Conservation (phyloP, 1,140 invertebrate genomes). For the Caligus rogercresseyi region DNA sequence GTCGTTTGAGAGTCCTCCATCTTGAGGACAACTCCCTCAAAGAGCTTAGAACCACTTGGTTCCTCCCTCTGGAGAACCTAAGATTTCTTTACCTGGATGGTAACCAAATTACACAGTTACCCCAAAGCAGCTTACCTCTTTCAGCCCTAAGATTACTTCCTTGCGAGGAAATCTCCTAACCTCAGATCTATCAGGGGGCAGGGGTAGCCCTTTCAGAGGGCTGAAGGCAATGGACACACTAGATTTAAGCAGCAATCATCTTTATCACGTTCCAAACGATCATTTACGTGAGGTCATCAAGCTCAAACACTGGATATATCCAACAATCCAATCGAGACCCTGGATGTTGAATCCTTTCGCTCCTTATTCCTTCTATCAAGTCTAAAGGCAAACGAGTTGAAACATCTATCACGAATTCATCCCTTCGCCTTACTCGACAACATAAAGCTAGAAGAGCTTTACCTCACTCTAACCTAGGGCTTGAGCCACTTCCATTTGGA, state of each 20-base stretch:
- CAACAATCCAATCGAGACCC: not conserved
- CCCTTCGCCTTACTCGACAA: constrained; percentile 8
- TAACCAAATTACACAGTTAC: constrained; percentile 1
- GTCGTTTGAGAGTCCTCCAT: not conserved
- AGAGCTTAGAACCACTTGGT: not conserved
- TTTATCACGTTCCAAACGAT: not conserved
- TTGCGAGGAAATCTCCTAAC: not conserved
- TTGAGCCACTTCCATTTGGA: not conserved
- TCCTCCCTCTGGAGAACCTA: constrained; percentile 1
- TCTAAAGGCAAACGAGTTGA: constrained; percentile 4
- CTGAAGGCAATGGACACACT: constrained; percentile 2
- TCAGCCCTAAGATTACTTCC: constrained; percentile 4
- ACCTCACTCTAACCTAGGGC: not conserved
- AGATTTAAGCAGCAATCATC: not conserved
- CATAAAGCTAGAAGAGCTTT: constrained; percentile 4
- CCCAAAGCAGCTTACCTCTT: not conserved
- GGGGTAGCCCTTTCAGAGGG: not conserved
- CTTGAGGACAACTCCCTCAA: constrained; percentile 3
- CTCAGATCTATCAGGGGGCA: not conserved
- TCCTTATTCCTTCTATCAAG: not conserved
- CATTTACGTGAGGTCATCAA: not conserved
- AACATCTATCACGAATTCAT: not conserved
- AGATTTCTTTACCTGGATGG: constrained; percentile 1
- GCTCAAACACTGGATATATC: constrained; percentile 10
- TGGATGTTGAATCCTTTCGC: constrained; percentile 6